Percentiles rank a stretch among this genome's conserved stretches.
These are phyloP conservation scores for Urosaurus nigricauda DNA, from an alignment of 2,797 vertebrate genomes.

Conservation along the genomic window DNA sequence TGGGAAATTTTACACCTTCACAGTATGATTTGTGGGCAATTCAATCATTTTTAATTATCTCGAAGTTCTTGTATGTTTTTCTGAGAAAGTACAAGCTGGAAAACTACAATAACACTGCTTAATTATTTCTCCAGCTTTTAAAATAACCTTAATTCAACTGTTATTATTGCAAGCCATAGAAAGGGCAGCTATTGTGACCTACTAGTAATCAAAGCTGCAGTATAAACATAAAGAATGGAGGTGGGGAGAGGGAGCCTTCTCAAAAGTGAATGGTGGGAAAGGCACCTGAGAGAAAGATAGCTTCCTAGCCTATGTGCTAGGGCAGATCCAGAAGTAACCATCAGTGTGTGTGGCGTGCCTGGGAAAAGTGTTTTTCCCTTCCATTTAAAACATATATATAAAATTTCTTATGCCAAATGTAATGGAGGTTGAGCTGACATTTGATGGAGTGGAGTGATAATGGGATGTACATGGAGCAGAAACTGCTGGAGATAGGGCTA, in stretches of 20 bases:
- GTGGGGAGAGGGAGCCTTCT: background rate
- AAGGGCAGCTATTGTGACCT: slow-evolving; percentile 31
- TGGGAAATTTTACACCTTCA: background rate
- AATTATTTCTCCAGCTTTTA: background rate
- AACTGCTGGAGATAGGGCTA: no score
- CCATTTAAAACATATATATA: background rate
- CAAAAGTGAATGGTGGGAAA: no score
- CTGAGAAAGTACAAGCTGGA: background rate
- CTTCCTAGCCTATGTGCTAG: no score
- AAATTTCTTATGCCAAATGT: background rate
- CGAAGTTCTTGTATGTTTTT: background rate
- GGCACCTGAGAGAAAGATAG: background rate
- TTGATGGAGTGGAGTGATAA: background rate
- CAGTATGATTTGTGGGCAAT: background rate
- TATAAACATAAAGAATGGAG: background rate
- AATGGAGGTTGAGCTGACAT: background rate
- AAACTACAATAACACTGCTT: background rate
- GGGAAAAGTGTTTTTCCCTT: background rate
- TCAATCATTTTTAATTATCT: background rate
- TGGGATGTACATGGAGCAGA: background rate
- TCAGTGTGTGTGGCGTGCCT: background rate
- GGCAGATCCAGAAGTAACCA: background rate
- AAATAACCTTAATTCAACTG: background rate
- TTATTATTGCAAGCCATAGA: slow-evolving; percentile 15
- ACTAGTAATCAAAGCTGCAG: slow-evolving; percentile 32